A percentile compares a stretch with the other conserved stretches of the same genome.
phyloP scores from a whole-genome alignment of 2,797 vertebrate genomes.

The Rhincodon typus region DNA sequence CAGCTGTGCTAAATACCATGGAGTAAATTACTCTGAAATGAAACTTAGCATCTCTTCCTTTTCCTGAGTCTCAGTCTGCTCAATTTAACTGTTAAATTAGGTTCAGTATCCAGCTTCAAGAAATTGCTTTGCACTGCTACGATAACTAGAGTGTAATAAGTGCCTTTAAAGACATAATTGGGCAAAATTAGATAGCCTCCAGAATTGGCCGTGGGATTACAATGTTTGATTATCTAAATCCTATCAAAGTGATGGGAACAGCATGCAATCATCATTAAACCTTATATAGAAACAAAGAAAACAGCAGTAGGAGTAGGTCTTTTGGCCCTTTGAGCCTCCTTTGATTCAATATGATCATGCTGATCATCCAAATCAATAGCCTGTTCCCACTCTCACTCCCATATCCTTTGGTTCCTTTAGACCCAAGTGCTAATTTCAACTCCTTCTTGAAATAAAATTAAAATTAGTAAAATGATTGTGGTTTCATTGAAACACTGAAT shows the following conservation, averaged over 20 bases:
- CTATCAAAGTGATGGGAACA: background rate
- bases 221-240: background rate
- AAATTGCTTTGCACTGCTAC: background rate
- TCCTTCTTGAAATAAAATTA: too few species aligned
- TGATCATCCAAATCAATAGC: too few species aligned
- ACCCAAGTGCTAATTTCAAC: too few species aligned
- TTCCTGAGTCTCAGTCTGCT: background rate
- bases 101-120: background rate
- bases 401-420: too few species aligned
- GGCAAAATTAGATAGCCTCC: background rate
- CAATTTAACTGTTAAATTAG: background rate
- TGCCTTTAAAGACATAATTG: background rate
- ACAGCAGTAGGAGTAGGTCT: too few species aligned
- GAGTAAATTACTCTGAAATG: background rate
- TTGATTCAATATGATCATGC: too few species aligned
- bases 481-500: background rate
- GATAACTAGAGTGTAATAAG: background rate
- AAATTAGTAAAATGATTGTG: background rate
- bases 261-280: background rate
- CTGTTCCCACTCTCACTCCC: too few species aligned
- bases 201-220: background rate
- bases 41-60: background rate
- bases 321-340: too few species aligned
- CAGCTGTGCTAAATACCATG: background rate
- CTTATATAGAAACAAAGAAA: too few species aligned